Evolutionary conservation across 2,113 vertebrate genomes (phyloP).

Genomic region (Osmerus eperlanus): DNA sequence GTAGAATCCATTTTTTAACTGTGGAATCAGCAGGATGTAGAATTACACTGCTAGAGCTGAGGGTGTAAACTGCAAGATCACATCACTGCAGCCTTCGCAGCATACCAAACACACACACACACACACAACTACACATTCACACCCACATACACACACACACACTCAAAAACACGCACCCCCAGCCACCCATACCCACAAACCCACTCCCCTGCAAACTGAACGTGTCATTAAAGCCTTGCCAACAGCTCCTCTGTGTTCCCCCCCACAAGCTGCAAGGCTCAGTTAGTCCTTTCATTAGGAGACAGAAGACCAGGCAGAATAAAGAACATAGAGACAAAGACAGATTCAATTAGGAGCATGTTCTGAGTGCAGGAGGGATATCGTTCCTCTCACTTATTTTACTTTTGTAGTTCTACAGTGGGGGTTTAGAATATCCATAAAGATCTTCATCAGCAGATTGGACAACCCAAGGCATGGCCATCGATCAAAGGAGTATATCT

Average conservation of each 20-base stretch:
- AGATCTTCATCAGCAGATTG: neutral
- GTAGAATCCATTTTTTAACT: neutral
- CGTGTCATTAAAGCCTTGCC: neutral
- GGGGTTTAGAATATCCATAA: neutral
- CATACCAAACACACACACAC: neutral
- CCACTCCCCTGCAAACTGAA: neutral
- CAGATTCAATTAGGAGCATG: neutral
- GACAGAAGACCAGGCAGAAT: no score
- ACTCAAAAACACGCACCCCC: neutral
- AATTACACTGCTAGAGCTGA: neutral
- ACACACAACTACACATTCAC: neutral
- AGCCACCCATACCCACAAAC: neutral
- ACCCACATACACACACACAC: neutral
- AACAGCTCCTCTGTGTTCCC: neutral
- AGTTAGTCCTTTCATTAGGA: no score
- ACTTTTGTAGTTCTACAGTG: neutral
- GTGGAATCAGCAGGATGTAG: slow-evolving; percentile 5
- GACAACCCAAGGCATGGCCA: neutral
- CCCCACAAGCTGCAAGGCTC: neutral
- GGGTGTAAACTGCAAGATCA: neutral
- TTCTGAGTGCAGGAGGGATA: neutral
- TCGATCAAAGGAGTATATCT: neutral
- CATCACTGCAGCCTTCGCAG: neutral
- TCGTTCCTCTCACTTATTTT: neutral
- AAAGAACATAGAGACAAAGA: neutral